These are phyloP conservation scores for Trigoniulus corallinus DNA, from an alignment of 1,140 invertebrate genomes.

Conservation along the genomic window DNA sequence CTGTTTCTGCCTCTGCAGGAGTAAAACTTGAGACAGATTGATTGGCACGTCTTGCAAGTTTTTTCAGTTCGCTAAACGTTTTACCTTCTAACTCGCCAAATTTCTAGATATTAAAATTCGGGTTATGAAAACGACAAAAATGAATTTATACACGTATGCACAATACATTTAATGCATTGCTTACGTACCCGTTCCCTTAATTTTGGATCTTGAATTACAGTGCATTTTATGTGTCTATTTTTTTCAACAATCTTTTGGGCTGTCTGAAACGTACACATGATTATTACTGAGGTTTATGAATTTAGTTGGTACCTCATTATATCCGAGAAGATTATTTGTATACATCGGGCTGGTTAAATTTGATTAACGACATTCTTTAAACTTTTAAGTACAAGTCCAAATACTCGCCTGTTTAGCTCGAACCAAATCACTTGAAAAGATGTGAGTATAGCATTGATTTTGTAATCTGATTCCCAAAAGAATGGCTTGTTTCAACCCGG, in stretches of 20 bases:
- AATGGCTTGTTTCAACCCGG: constrained; percentile 20
- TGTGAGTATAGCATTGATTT: constrained; percentile 23
- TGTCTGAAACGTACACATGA: not conserved
- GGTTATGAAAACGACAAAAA: not conserved
- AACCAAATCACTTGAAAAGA: constrained; percentile 24
- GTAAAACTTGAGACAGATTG: constrained; percentile 17
- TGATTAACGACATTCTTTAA: not conserved
- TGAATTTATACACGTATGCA: no score
- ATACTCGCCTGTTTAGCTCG: constrained; percentile 21
- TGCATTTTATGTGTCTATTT: not conserved
- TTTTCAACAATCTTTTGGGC: not conserved
- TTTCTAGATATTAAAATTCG: constrained; percentile 18
- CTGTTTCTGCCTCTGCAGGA: constrained; percentile 22
- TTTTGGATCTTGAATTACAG: constrained; percentile 14
- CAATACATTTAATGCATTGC: not conserved
- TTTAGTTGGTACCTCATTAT: no score
- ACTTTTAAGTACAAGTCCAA: no score
- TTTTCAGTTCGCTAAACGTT: constrained; percentile 17
- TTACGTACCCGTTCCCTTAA: constrained; percentile 23
- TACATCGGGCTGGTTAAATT: no score
- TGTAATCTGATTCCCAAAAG: constrained; percentile 20
- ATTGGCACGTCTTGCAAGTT: constrained; percentile 18
- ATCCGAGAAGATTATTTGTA: no score
- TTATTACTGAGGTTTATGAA: no score
- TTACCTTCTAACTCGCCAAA: constrained; percentile 25